Percentiles rank a stretch among this genome's conserved stretches.
These are phyloP conservation scores for Alectoris magna DNA, from an alignment of 2,797 vertebrate genomes.

Conservation along the genomic window DNA sequence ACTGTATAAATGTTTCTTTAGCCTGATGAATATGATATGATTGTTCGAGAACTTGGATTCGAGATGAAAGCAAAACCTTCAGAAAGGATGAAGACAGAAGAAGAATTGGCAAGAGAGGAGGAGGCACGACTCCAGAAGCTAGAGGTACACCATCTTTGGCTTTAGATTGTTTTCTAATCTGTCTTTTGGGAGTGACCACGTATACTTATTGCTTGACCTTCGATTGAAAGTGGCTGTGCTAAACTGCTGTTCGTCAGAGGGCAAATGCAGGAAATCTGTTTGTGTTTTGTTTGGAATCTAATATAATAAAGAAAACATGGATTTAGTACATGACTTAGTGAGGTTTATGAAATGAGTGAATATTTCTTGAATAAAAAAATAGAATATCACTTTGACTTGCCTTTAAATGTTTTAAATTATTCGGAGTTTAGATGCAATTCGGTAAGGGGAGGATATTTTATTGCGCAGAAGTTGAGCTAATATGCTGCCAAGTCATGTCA, in stretches of 20 bases:
- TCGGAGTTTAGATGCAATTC: neutral
- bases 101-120: constrained; percentile 90
- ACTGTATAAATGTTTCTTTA: constrained; percentile 67
- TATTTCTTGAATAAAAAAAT: neutral
- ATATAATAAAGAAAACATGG: neutral
- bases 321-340: neutral
- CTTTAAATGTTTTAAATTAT: constrained; percentile 4
- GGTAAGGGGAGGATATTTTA: neutral
- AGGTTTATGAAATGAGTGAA: neutral
- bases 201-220: constrained; percentile 16
- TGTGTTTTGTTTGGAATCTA: neutral
- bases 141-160: constrained; percentile 81
- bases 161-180: constrained; percentile 10
- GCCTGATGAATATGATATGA: constrained; percentile 92
- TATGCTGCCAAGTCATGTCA: neutral
- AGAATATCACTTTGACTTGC: neutral
- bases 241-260: neutral
- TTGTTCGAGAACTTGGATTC: constrained; percentile 94
- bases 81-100: constrained; percentile 90
- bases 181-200: neutral
- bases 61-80: constrained; percentile 98
- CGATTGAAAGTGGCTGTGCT: neutral
- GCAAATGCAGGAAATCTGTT: constrained; percentile 23
- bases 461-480: neutral
- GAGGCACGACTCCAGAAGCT: constrained; percentile 86